phyloP scores from a whole-genome alignment of 2,888 invertebrate genomes.

The Bruchidius siliquastri region DNA sequence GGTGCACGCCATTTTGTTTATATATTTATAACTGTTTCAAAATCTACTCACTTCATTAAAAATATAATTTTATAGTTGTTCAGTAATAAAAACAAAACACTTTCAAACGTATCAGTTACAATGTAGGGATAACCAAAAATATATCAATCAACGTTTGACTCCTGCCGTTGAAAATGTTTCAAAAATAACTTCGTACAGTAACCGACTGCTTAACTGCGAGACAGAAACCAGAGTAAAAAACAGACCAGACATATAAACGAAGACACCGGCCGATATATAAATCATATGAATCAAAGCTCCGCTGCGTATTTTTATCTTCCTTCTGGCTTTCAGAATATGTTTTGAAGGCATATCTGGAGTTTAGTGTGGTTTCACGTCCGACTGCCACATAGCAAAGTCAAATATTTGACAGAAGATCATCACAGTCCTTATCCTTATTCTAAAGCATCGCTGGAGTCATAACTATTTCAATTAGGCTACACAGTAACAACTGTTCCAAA shows the following conservation, averaged over 20 bases:
- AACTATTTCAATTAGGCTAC: too few relatives aligned
- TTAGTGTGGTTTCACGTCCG: too few relatives aligned
- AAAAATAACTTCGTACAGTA: not conserved
- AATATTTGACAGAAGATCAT: too few relatives aligned
- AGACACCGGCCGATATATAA: not conserved
- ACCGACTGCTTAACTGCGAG: not conserved
- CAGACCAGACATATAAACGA: not conserved
- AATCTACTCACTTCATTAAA: not conserved
- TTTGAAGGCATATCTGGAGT: not conserved
- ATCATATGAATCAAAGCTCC: not conserved
- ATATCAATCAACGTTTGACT: not conserved
- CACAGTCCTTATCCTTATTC: too few relatives aligned
- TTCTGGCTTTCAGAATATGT: not conserved
- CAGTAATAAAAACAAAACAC: not conserved
- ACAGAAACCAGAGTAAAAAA: not conserved
- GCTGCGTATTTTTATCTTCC: not conserved
- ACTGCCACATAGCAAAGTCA: too few relatives aligned
- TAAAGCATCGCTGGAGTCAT: too few relatives aligned
- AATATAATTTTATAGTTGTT: not conserved
- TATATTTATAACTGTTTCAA: not conserved
- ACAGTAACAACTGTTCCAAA: too few relatives aligned
- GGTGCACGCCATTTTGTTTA: not conserved
- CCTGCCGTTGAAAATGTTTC: not conserved
- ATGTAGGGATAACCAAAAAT: not conserved
- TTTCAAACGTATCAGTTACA: not conserved